Evolutionary conservation across 2,797 vertebrate genomes (phyloP).

Genomic region (Acipenser oxyrinchus): DNA sequence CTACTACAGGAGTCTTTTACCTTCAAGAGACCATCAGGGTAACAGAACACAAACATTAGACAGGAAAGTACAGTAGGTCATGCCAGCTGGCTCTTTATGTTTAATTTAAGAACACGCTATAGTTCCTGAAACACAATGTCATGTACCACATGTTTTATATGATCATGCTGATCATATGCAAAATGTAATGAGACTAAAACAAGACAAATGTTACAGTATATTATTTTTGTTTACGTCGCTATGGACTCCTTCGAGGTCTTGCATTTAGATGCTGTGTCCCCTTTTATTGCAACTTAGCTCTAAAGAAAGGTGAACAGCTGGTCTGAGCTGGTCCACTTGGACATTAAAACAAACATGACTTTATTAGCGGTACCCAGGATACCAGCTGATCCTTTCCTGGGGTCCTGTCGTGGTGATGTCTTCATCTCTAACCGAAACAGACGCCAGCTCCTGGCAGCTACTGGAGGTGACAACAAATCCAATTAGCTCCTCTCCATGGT

Average conservation of each 20-base stretch:
- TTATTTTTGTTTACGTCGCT: too few relatives aligned
- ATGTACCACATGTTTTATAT: too few relatives aligned
- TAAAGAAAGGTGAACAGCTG: constrained; percentile 79
- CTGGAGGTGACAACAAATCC: constrained; percentile 98
- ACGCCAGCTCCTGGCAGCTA: constrained; percentile 93
- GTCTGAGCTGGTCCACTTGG: constrained; percentile 75
- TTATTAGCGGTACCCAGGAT: constrained; percentile 88
- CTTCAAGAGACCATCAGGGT: constrained; percentile 54
- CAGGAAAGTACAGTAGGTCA: not conserved
- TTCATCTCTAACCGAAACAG: constrained; percentile 98
- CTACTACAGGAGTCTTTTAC: constrained; percentile 42
- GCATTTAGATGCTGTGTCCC: not conserved
- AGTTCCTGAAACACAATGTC: too few relatives aligned
- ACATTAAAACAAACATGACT: constrained; percentile 76
- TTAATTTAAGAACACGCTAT: too few relatives aligned
- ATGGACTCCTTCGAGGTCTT: too few relatives aligned
- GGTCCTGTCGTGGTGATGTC: constrained; percentile 96
- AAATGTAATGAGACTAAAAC: too few relatives aligned
- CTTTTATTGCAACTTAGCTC: constrained; percentile 17
- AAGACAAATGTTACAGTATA: too few relatives aligned
- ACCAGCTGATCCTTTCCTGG: constrained; percentile 95
- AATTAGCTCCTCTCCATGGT: constrained; percentile 96
- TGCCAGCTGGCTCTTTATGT: not conserved
- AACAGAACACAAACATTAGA: constrained; percentile 66
- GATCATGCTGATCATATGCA: too few relatives aligned